These are phyloP conservation scores for Diachasma alloeum DNA, from an alignment of 1,140 invertebrate species.

Conservation along the genomic window DNA sequence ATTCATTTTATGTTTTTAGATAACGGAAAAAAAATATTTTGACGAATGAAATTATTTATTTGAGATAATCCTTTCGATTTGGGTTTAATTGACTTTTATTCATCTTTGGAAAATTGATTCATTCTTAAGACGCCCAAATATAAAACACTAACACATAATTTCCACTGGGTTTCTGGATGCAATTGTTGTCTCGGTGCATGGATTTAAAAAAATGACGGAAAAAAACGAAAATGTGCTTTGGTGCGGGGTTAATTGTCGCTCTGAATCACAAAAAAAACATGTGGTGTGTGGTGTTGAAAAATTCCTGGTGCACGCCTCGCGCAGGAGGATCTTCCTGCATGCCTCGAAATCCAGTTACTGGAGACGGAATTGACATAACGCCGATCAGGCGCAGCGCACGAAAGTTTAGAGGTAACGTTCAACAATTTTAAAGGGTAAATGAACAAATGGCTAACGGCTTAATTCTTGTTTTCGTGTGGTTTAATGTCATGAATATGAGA, in stretches of 20 bases:
- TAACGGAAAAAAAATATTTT: too few species aligned
- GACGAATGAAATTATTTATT: too few species aligned
- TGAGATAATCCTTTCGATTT: too few species aligned
- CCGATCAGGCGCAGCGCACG: slow-evolving; percentile 58
- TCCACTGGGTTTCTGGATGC: slow-evolving; percentile 21
- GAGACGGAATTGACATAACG: slow-evolving; percentile 65
- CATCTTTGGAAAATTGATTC: slow-evolving; percentile 15
- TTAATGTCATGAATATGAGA: background rate
- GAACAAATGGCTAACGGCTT: background rate
- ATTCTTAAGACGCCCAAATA: slow-evolving; percentile 22
- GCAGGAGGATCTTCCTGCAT: slow-evolving; percentile 61
- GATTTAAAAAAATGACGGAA: slow-evolving; percentile 41
- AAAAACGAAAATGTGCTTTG: slow-evolving; percentile 45
- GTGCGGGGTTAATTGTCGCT: slow-evolving; percentile 23
- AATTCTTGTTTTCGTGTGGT: background rate
- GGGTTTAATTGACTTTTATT: background rate
- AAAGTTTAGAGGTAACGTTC: slow-evolving; percentile 61
- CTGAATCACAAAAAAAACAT: background rate
- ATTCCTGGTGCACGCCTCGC: slow-evolving; percentile 44
- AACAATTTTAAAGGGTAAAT: slow-evolving; percentile 19
- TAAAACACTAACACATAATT: slow-evolving; percentile 31
- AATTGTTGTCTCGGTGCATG: slow-evolving; percentile 43
- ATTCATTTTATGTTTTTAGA: background rate
- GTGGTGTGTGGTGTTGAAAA: slow-evolving; percentile 41
- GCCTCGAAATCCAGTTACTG: slow-evolving; percentile 68